Evolutionary conservation across 2,888 invertebrate species (phyloP).

Genomic region (Pandemis cinnamomeana): DNA sequence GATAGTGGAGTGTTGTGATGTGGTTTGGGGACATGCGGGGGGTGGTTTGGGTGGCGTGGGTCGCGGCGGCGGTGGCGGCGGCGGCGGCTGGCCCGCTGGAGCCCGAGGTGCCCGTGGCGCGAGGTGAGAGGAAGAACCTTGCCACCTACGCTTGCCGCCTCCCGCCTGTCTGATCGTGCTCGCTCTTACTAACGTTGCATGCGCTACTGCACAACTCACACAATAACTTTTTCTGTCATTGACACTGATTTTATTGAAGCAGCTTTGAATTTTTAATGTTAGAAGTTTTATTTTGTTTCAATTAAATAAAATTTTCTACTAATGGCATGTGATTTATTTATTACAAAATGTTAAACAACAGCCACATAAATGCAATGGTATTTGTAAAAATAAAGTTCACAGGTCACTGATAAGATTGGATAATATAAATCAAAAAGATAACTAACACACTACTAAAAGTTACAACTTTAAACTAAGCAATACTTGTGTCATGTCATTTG

Average conservation of each 20-base stretch:
- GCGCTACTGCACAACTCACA: constrained; percentile 49
- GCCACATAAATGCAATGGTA: no score
- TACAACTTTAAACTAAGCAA: no score
- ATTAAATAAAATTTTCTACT: constrained; percentile 32
- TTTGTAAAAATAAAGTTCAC: neutral
- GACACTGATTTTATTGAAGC: constrained; percentile 28
- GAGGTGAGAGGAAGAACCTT: constrained; percentile 78
- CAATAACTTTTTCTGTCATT: constrained; percentile 35
- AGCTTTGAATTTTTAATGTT: constrained; percentile 19
- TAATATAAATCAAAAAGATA: no score
- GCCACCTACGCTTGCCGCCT: constrained; percentile 63
- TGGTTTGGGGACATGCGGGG: constrained; percentile 84
- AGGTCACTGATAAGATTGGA: no score
- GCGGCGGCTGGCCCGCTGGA: constrained; percentile 76
- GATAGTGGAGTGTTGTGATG: constrained; percentile 84
- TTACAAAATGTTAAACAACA: neutral
- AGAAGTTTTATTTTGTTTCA: constrained; percentile 35
- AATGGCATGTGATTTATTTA: constrained; percentile 26
- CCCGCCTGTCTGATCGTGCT: constrained; percentile 45
- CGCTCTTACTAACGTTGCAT: constrained; percentile 58
- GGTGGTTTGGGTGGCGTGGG: constrained; percentile 77
- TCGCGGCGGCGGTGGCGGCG: constrained; percentile 70
- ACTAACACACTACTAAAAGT: no score
- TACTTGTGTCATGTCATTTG: no score
- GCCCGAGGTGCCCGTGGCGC: constrained; percentile 68